phyloP scores from a whole-genome alignment of 2,888 invertebrate genomes.

The Callosobruchus maculatus region DNA sequence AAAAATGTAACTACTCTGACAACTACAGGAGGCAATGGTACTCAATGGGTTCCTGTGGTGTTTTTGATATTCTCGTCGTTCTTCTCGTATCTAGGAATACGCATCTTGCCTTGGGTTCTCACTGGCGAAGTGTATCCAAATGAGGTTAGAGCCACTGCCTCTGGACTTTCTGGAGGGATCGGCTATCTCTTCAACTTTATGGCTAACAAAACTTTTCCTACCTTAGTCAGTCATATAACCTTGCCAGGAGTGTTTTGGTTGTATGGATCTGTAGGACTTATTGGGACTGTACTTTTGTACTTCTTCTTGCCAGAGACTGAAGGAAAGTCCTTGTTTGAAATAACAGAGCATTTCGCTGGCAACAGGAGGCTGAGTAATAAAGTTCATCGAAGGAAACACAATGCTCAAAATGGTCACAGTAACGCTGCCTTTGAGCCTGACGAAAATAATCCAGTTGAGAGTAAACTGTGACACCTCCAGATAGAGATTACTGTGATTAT shows the following conservation, averaged over 20 bases:
- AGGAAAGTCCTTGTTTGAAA: slow-evolving; percentile 68
- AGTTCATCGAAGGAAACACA: slow-evolving; percentile 42
- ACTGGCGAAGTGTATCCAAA: slow-evolving; percentile 74
- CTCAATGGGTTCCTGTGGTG: slow-evolving; percentile 65
- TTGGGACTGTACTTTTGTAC: slow-evolving; percentile 64
- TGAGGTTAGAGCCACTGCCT: slow-evolving; percentile 66
- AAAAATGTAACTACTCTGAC: slow-evolving; percentile 1
- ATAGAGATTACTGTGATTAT: background rate
- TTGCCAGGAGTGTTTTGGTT: slow-evolving; percentile 71
- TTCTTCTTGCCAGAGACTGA: slow-evolving; percentile 79
- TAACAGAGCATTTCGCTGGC: slow-evolving; percentile 67
- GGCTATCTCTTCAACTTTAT: slow-evolving; percentile 75
- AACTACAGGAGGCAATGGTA: background rate
- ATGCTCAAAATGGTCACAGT: slow-evolving; percentile 6
- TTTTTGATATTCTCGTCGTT: slow-evolving; percentile 66
- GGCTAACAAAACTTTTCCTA: slow-evolving; percentile 70
- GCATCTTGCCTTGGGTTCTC: slow-evolving; percentile 75
- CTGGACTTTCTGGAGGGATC: slow-evolving; percentile 68
- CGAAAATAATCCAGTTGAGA: background rate
- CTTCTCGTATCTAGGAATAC: slow-evolving; percentile 65
- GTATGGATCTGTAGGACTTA: slow-evolving; percentile 60
- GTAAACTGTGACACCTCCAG: background rate
- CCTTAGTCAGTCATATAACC: slow-evolving; percentile 60
- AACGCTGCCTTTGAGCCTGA: slow-evolving; percentile 15
- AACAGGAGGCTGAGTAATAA: slow-evolving; percentile 52